phyloP scores from a whole-genome alignment of 2,888 invertebrate species.

The Eristalinus sepulchralis region DNA sequence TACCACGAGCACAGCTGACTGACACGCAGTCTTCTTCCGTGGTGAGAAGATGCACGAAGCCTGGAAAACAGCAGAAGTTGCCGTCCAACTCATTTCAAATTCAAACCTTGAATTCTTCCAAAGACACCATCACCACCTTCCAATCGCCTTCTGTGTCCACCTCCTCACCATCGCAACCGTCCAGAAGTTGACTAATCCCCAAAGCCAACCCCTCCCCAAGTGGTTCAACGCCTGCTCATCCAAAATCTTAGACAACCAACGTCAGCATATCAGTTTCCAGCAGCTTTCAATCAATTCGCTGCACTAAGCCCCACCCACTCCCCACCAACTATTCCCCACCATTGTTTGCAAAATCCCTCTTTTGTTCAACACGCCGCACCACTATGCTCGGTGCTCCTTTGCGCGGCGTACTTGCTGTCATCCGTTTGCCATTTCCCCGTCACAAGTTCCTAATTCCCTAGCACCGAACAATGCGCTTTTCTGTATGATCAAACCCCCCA shows the following conservation, averaged over 20 bases:
- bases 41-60: too few species aligned
- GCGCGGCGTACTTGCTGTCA: background rate
- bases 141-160: too few species aligned
- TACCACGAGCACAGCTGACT: too few species aligned
- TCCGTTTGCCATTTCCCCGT: background rate
- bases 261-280: background rate
- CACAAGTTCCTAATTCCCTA: background rate
- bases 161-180: too few species aligned
- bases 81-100: too few species aligned
- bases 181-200: too few species aligned
- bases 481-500: background rate
- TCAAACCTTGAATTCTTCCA: too few species aligned
- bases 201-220: too few species aligned
- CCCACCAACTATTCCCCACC: background rate
- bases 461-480: constrained; percentile 1
- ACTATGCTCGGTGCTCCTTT: background rate
- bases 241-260: background rate
- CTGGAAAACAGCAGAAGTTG: too few species aligned
- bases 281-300: background rate
- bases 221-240: too few species aligned
- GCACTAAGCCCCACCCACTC: background rate
- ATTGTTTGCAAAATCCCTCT: background rate
- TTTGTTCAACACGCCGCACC: background rate
- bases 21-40: too few species aligned
- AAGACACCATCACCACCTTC: too few species aligned